Conservation (phyloP, 2,888 invertebrate species). For the Ophion ventricosus region DNA sequence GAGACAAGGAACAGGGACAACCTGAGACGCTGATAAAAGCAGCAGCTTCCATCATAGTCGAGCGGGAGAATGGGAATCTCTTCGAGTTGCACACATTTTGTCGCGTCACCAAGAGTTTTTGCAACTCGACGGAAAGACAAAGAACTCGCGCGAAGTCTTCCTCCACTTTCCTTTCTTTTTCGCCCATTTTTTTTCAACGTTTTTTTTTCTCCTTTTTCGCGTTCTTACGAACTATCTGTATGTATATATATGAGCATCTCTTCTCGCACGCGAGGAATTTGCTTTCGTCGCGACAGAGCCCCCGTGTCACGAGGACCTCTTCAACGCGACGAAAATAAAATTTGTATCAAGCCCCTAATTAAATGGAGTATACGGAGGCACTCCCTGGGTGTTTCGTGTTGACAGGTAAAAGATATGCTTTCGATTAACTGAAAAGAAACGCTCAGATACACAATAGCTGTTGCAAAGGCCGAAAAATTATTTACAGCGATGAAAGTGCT, state of each 20-base stretch:
- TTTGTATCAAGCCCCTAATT: neutral
- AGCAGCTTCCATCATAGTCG: constrained; percentile 59
- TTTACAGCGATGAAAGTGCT: too few relatives aligned
- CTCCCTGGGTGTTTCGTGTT: neutral
- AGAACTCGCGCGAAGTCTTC: constrained; percentile 43
- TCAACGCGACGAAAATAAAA: neutral
- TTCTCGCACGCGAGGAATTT: constrained; percentile 49
- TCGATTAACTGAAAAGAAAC: neutral
- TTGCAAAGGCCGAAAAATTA: too few relatives aligned
- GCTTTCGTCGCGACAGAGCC: constrained; percentile 11
- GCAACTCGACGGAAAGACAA: constrained; percentile 35
- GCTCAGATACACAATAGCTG: neutral
- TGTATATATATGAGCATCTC: neutral
- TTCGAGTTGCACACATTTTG: constrained; percentile 41
- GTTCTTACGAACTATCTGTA: neutral
- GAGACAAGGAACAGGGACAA: constrained; percentile 43
- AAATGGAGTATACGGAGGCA: neutral
- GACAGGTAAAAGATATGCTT: neutral
- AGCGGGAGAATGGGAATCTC: constrained; percentile 48
- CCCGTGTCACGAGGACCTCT: constrained; percentile 17
- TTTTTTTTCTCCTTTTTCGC: constrained; percentile 22
- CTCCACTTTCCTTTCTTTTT: constrained; percentile 17
- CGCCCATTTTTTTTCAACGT: constrained; percentile 1
- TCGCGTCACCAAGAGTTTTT: constrained; percentile 19
- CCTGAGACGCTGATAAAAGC: constrained; percentile 55